Evolutionary conservation across 2,888 invertebrate species (phyloP).

Genomic region (Cantharis flavilabris): DNA sequence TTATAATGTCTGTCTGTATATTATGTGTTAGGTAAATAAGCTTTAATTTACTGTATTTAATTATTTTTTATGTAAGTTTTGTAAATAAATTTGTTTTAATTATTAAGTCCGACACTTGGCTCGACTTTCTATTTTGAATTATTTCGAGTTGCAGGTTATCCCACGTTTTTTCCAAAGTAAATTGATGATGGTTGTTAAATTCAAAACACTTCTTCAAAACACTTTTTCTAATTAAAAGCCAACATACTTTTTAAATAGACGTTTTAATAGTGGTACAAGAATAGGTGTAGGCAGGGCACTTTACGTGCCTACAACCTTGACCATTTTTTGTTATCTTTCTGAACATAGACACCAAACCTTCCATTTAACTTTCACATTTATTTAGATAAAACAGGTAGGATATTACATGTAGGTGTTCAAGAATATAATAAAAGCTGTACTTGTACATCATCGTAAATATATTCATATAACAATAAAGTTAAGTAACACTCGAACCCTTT

Average conservation of each 20-base stretch:
- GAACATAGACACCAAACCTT: neutral
- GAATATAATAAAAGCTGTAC: neutral
- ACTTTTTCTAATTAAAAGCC: neutral
- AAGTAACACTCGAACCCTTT: neutral
- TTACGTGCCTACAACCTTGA: neutral
- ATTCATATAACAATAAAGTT: neutral
- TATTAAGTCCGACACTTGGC: neutral
- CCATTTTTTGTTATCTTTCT: neutral
- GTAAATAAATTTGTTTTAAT: neutral
- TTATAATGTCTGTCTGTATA: conserved; percentile 13
- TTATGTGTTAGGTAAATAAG: neutral
- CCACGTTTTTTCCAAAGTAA: neutral
- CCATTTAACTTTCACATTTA: neutral
- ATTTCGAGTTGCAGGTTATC: neutral
- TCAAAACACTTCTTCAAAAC: neutral
- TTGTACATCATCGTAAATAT: neutral
- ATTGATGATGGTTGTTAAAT: neutral
- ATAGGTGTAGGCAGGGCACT: neutral
- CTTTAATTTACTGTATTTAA: neutral
- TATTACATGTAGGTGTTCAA: neutral
- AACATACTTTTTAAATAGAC: neutral
- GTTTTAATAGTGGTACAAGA: neutral
- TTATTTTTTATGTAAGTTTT: neutral
- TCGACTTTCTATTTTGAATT: neutral
- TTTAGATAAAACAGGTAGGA: neutral